Conservation (phyloP, 2,888 invertebrate genomes). For the Macrosoma leucophasiata region DNA sequence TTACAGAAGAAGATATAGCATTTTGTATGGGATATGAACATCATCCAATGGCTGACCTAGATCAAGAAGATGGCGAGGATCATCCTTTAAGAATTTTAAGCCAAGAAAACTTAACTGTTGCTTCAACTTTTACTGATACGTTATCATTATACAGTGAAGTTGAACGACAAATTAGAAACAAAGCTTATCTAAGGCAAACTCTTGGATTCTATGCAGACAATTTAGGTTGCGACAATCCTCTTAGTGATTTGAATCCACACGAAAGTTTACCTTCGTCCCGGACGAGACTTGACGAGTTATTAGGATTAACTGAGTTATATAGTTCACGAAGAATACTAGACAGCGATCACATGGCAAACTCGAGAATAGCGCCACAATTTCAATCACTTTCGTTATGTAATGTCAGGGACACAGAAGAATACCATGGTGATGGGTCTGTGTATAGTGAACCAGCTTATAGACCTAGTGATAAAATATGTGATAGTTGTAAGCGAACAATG, state of each 20-base stretch:
- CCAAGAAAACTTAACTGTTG: slow-evolving; percentile 92
- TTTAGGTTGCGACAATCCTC: slow-evolving; percentile 49
- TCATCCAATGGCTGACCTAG: slow-evolving; percentile 82
- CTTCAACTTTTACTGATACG: slow-evolving; percentile 91
- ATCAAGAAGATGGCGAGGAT: slow-evolving; percentile 82
- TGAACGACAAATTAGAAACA: slow-evolving; percentile 78
- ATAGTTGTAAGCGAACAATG: slow-evolving; percentile 84
- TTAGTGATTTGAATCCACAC: slow-evolving; percentile 60
- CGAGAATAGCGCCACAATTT: slow-evolving; percentile 77
- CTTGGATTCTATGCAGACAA: slow-evolving; percentile 75
- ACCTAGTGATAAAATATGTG: slow-evolving; percentile 83
- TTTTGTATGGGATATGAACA: slow-evolving; percentile 85
- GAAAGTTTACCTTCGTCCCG: slow-evolving; percentile 64
- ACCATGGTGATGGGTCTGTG: slow-evolving; percentile 85
- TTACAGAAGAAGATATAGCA: slow-evolving; percentile 95
- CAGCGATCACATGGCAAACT: slow-evolving; percentile 73
- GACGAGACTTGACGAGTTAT: slow-evolving; percentile 85
- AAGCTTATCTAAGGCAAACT: slow-evolving; percentile 74
- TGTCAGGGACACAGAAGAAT: slow-evolving; percentile 80
- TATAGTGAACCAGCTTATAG: slow-evolving; percentile 90
- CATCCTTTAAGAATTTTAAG: slow-evolving; percentile 93
- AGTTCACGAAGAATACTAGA: slow-evolving; percentile 86
- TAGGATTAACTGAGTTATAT: slow-evolving; percentile 87
- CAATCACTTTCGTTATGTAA: slow-evolving; percentile 83
- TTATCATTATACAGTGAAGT: slow-evolving; percentile 80